Evolutionary conservation across 2,888 invertebrate species (phyloP).

Genomic region (Bellardia bayeri): DNA sequence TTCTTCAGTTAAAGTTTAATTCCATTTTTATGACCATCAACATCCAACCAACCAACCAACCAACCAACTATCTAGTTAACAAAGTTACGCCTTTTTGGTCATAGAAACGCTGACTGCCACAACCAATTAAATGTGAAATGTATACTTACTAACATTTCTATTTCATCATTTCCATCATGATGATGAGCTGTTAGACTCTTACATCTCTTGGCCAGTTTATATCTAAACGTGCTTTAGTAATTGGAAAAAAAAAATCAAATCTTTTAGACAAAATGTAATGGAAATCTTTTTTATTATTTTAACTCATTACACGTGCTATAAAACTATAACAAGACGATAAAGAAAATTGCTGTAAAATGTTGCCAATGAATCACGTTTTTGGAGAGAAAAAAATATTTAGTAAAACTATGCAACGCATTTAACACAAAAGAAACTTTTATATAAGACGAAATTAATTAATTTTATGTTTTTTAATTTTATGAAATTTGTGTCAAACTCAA

Average conservation of each 20-base stretch:
- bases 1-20: slow-evolving; percentile 6
- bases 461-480: too few relatives aligned
- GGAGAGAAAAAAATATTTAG: background rate
- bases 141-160: slow-evolving; percentile 30
- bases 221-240: slow-evolving; percentile 58
- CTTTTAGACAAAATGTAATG: slow-evolving; percentile 34
- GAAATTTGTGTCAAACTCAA: too few relatives aligned
- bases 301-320: slow-evolving; percentile 45
- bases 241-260: slow-evolving; percentile 43
- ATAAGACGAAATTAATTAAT: too few relatives aligned
- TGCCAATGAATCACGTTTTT: slow-evolving; percentile 46
- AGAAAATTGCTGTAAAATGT: slow-evolving; percentile 11
- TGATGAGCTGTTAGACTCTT: background rate
- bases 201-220: slow-evolving; percentile 40
- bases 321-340: background rate
- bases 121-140: slow-evolving; percentile 49
- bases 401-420: background rate
- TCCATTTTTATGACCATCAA: slow-evolving; percentile 42
- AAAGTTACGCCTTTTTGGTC: slow-evolving; percentile 56
- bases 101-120: slow-evolving; percentile 40
- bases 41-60: background rate
- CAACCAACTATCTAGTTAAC: slow-evolving; percentile 42
- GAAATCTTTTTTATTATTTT: slow-evolving; percentile 45
- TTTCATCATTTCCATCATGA: slow-evolving; percentile 50
- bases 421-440: too few relatives aligned